Conservation (phyloP, 2,113 vertebrate species). For the Petroica traversi region DNA sequence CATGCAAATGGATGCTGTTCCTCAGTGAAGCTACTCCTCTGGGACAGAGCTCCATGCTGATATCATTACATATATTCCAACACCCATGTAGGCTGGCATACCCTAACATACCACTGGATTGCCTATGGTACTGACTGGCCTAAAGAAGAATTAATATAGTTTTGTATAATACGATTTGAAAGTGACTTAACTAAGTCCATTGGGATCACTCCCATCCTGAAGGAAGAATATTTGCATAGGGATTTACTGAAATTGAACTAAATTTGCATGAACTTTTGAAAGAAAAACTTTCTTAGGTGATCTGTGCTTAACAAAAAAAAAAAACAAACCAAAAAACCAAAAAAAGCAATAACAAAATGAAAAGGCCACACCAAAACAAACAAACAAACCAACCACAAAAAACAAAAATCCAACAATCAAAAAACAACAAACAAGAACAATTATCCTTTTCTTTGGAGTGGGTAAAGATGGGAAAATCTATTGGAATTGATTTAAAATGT, state of each 20-base stretch:
- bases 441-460: background rate
- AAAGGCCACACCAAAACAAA: background rate
- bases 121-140: background rate
- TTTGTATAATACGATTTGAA: background rate
- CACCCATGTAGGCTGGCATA: background rate
- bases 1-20: background rate
- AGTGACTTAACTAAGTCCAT: background rate
- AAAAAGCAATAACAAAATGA: background rate
- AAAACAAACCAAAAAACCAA: background rate
- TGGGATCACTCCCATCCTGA: background rate
- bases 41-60: background rate
- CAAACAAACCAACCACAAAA: background rate
- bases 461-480: background rate
- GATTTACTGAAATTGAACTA: background rate
- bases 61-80: background rate
- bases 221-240: background rate
- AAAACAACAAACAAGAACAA: background rate
- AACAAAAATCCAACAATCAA: background rate
- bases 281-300: background rate
- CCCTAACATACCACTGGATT: background rate
- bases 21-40: background rate
- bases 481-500: background rate
- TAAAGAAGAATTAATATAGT: background rate
- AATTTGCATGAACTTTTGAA: background rate
- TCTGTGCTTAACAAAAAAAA: background rate